phyloP scores from a whole-genome alignment of 2,888 invertebrate genomes.

The Limenitis camilla region DNA sequence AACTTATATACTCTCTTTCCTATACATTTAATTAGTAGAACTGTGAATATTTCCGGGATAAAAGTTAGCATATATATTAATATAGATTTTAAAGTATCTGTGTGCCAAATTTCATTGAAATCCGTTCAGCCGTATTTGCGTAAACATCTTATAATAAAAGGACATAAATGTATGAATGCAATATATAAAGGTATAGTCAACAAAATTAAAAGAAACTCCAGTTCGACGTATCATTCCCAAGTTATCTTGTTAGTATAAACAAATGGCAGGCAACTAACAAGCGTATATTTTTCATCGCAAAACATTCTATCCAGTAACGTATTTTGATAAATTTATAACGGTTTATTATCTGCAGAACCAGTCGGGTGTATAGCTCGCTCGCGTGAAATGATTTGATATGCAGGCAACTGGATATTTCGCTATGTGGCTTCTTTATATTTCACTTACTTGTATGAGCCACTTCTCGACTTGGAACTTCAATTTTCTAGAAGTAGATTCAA shows the following conservation, averaged over 20 bases:
- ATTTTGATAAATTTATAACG: conserved; percentile 23
- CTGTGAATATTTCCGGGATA: no score
- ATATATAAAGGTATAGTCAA: background rate
- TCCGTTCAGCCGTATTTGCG: background rate
- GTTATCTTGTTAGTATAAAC: conserved; percentile 26
- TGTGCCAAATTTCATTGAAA: background rate
- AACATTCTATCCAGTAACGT: conserved; percentile 15
- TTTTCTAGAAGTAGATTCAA: background rate
- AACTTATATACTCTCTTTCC: no score
- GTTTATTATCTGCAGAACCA: conserved; percentile 19
- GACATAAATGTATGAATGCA: background rate
- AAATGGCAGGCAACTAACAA: conserved; percentile 25
- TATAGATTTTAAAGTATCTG: no score
- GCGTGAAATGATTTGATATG: conserved; percentile 21
- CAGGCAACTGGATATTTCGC: conserved; percentile 14
- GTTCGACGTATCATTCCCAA: conserved; percentile 20
- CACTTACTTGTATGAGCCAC: background rate
- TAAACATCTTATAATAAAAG: background rate
- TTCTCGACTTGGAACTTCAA: background rate
- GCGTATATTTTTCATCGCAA: conserved; percentile 23
- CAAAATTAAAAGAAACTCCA: conserved; percentile 3
- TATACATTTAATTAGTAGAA: no score
- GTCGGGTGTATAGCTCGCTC: conserved; percentile 16
- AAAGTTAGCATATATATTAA: no score
- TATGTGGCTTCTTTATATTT: conserved; percentile 9